Conservation (phyloP, 2,113 vertebrate genomes). For the Cygnus atratus region DNA sequence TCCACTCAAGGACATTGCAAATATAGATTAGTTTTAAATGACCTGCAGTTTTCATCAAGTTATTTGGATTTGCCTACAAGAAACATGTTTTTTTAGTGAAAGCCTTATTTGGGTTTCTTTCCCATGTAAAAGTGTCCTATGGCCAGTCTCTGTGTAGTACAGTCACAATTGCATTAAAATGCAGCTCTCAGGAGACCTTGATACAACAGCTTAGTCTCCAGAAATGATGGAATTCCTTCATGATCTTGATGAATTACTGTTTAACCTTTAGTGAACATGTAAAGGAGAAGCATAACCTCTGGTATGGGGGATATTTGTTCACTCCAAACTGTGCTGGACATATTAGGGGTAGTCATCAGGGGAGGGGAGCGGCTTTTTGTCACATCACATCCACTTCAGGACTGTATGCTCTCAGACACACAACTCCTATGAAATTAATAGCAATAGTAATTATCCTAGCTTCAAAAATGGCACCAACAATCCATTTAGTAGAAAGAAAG, state of each 20-base stretch:
- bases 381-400: background rate
- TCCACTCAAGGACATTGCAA: background rate
- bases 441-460: background rate
- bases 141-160: background rate
- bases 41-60: background rate
- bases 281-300: background rate
- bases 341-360: background rate
- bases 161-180: background rate
- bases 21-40: background rate
- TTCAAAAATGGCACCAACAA: background rate
- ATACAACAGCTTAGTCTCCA: background rate
- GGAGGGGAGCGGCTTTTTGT: background rate
- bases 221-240: background rate
- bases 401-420: background rate
- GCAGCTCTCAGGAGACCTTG: background rate
- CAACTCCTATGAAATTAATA: background rate
- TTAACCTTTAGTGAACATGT: background rate
- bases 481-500: background rate
- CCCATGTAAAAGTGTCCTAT: background rate
- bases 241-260: background rate
- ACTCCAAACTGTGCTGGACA: background rate
- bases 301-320: background rate
- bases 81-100: background rate
- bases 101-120: background rate
- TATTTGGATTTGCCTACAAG: background rate